Evolutionary conservation across 2,888 invertebrate species (phyloP).

Genomic region (Dryobotodes eremita): DNA sequence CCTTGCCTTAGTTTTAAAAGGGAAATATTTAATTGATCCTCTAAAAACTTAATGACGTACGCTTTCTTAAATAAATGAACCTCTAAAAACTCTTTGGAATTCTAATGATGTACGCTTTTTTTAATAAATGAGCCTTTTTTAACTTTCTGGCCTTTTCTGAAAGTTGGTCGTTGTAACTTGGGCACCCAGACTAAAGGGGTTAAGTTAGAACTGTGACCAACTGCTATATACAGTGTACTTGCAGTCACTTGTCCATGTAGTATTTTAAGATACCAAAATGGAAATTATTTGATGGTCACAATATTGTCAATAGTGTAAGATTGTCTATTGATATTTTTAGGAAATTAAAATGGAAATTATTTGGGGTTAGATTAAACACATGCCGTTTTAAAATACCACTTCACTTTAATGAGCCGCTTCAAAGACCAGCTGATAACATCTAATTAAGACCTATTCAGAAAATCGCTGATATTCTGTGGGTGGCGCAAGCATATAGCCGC

Average conservation of each 20-base stretch:
- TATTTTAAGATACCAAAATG: neutral
- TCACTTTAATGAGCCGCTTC: neutral
- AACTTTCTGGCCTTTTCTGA: too few relatives aligned
- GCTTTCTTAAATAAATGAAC: neutral
- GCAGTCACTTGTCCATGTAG: neutral
- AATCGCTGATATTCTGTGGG: neutral
- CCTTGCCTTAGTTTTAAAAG: conserved; percentile 10
- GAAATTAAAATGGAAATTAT: neutral
- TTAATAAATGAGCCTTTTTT: neutral
- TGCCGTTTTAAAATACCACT: neutral
- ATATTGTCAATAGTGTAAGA: too few relatives aligned
- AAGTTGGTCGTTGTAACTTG: neutral
- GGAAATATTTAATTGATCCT: neutral
- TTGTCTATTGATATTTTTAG: too few relatives aligned
- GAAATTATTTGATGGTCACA: neutral
- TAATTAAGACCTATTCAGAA: neutral
- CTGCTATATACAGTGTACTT: neutral
- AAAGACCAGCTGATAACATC: neutral
- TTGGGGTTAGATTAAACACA: neutral
- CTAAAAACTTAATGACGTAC: neutral
- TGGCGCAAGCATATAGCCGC: neutral
- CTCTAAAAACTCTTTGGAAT: neutral
- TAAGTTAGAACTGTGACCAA: neutral
- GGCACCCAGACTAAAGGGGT: too few relatives aligned
- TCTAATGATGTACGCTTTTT: neutral